Conservation (phyloP, 2,888 invertebrate genomes). For the Scaptomyza polygonia region DNA sequence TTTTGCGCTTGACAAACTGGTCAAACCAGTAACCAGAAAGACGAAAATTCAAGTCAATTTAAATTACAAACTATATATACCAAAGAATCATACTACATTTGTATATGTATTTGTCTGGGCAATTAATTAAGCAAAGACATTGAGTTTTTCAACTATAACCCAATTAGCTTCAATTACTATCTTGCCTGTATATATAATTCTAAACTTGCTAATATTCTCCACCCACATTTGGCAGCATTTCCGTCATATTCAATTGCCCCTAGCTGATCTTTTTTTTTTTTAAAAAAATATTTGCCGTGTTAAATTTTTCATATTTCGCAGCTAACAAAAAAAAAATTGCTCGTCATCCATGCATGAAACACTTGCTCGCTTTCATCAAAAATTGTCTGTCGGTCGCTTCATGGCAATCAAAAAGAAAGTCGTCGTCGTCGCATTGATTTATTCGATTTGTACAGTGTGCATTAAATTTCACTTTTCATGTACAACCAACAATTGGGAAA, state of each 20-base stretch:
- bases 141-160: slow-evolving; percentile 63
- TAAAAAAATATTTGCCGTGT: slow-evolving; percentile 34
- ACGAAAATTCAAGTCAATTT: slow-evolving; percentile 31
- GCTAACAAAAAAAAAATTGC: slow-evolving; percentile 20
- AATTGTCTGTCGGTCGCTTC: slow-evolving; percentile 29
- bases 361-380: slow-evolving; percentile 51
- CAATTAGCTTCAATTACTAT: slow-evolving; percentile 76
- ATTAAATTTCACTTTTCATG: slow-evolving; percentile 47
- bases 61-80: slow-evolving; percentile 5
- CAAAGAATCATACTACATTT: neutral
- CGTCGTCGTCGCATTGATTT: slow-evolving; percentile 55
- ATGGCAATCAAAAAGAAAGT: slow-evolving; percentile 63
- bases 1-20: slow-evolving; percentile 34
- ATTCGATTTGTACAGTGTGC: slow-evolving; percentile 33
- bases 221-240: slow-evolving; percentile 31
- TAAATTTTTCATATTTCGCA: slow-evolving; percentile 16
- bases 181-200: slow-evolving; percentile 14
- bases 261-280: slow-evolving; percentile 28
- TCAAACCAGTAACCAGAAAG: slow-evolving; percentile 35
- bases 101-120: slow-evolving; percentile 9
- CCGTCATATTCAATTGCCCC: slow-evolving; percentile 47
- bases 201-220: neutral
- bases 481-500: slow-evolving; percentile 27
- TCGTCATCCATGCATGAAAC: slow-evolving; percentile 47
- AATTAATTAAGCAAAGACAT: slow-evolving; percentile 53